Evolutionary conservation across 2,888 invertebrate genomes (phyloP).

Genomic region (Slavum lentiscoides): DNA sequence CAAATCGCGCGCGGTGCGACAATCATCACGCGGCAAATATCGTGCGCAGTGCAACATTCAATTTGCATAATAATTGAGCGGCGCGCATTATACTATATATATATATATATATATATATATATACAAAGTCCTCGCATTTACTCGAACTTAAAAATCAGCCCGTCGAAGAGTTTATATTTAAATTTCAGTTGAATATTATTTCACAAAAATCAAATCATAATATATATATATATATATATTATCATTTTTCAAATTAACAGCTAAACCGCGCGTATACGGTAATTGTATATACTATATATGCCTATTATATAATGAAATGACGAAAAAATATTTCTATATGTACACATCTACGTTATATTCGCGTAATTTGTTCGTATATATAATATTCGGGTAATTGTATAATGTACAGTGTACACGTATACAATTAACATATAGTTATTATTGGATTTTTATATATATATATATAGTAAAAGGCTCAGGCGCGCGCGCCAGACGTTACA

Average conservation of each 20-base stretch:
- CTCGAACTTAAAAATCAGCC: conserved; percentile 20
- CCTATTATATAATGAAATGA: neutral
- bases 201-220: conserved; percentile 14
- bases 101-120: conserved; percentile 12
- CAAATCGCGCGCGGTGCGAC: conserved; percentile 31
- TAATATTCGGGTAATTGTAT: too few species aligned
- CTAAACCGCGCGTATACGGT: neutral
- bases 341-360: too few species aligned
- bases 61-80: conserved; percentile 48
- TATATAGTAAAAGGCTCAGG: too few species aligned
- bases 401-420: too few species aligned
- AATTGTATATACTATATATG: neutral
- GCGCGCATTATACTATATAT: neutral
- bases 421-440: too few species aligned
- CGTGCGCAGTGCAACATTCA: conserved; percentile 39
- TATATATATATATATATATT: too few species aligned
- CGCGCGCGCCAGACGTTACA: too few species aligned
- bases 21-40: conserved; percentile 35
- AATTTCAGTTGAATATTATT: conserved; percentile 9
- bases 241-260: conserved; percentile 12
- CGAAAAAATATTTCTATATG: too few species aligned
- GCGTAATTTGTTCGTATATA: too few species aligned
- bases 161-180: conserved; percentile 41
- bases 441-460: too few species aligned
- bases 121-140: conserved; percentile 33